Evolutionary conservation across 2,113 vertebrate species (phyloP), one percentile per base, ranked within the genome.

Genomic region (Bambusicola thoracicus): DNA sequence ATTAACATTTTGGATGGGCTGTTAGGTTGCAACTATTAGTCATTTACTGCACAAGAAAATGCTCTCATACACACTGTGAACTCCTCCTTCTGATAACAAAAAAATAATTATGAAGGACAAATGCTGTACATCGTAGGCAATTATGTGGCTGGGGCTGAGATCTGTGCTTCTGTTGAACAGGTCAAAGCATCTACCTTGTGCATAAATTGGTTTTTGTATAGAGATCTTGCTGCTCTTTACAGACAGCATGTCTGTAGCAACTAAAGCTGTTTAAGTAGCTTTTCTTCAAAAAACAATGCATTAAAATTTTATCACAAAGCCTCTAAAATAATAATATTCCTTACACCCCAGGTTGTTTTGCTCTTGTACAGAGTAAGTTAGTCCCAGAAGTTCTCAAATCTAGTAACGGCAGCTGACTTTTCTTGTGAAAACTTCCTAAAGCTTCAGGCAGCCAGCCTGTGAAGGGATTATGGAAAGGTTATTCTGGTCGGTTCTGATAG

Each of bases 11-110:
- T 41, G 43, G 3, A 3, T 48, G 58, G 48, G 27, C 68, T 80
- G 18, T 46, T 46, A 40, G 5, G 3, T 70, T 82, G 2, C 29
- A 74, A 36, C 16, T 65, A 1, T 5, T 40, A 9, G 8, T 41
- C 16, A 40, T 67, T 21, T 30, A 69, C 48, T 89, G 48, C 55
- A 53, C n/a, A 2, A 11, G 55, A 77, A 53, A 67, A 85, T 17
- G 38, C 4, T 38, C 7, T 67, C 3, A 6, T 1, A 7, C 20
- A 10, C 13, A 12, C 22, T 1, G 1, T 46, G 59, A 61, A 78
- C 59, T 29, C 27, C 59, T 29, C 27, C 0, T 86, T 65, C 21
- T 63, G 32, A 34, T 55, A 62, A 49, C 51, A 48, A 16, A 82
- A n/a, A n/a, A 74, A 65, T 11, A 27, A 13, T 81, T 70, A 4